These are phyloP conservation scores for Myrmophylax atrothorax DNA, from an alignment of 2,113 vertebrate genomes.

Conservation along the genomic window DNA sequence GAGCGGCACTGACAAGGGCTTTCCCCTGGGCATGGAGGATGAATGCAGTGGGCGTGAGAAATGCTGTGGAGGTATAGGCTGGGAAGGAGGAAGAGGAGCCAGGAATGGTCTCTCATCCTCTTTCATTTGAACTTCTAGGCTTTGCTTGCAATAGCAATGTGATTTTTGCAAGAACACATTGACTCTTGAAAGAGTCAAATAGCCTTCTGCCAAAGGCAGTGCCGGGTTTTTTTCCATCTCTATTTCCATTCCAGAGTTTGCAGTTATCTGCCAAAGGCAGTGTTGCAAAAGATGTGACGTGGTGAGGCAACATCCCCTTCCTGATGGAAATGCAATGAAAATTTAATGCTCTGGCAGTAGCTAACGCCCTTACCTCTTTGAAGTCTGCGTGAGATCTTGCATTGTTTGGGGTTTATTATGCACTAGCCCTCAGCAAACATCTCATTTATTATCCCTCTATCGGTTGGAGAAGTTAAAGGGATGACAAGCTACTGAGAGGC, in stretches of 20 bases:
- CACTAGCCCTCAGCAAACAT: not conserved
- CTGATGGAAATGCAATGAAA: slow-evolving; percentile 16
- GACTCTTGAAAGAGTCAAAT: not conserved
- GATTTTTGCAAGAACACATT: not conserved
- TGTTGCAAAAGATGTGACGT: rapidly evolving
- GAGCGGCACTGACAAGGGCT: not conserved
- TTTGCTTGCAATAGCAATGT: not conserved
- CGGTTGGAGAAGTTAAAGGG: not conserved
- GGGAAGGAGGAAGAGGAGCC: not conserved
- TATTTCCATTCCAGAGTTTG: not conserved
- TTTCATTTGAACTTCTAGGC: not conserved
- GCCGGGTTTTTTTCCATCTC: not conserved
- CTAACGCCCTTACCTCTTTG: not conserved
- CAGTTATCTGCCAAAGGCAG: not conserved
- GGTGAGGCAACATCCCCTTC: slow-evolving; percentile 1
- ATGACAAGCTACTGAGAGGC: not conserved
- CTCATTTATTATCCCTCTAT: not conserved
- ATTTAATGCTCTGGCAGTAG: slow-evolving; percentile 13
- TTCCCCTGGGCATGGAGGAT: not conserved
- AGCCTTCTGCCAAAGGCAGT: not conserved
- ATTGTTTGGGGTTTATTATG: not conserved
- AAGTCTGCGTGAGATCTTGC: not conserved
- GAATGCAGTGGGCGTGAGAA: not conserved
- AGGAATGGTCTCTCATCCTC: not conserved
- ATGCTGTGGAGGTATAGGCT: not conserved